A percentile compares a stretch with the other conserved stretches of the same genome.
Evolutionary conservation across 2,113 vertebrate genomes (phyloP).

Genomic region (Periophthalmodon schlosseri): DNA sequence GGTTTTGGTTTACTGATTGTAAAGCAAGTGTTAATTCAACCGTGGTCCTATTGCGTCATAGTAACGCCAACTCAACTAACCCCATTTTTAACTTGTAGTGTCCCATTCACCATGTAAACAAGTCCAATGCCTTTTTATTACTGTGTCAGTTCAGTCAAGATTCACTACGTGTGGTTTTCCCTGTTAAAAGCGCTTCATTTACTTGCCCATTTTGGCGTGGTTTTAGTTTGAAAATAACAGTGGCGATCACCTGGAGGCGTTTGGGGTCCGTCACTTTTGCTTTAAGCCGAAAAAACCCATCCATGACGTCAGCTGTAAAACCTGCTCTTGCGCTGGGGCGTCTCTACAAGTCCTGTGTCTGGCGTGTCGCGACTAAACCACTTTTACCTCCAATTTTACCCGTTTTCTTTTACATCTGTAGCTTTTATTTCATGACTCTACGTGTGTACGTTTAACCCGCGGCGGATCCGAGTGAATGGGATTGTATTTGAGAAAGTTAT

Average conservation of each 20-base stretch:
- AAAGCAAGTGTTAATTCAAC: too few species aligned
- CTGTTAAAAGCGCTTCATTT: too few species aligned
- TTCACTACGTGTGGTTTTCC: too few species aligned
- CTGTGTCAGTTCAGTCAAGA: too few species aligned
- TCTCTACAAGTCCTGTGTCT: constrained; percentile 55
- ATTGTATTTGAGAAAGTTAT: constrained; percentile 54
- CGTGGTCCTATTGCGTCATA: too few species aligned
- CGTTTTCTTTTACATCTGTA: constrained; percentile 21
- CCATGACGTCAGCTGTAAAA: constrained; percentile 66
- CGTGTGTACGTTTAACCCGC: neutral
- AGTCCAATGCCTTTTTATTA: too few species aligned
- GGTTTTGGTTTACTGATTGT: too few species aligned
- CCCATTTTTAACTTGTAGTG: too few species aligned
- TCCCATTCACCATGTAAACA: too few species aligned
- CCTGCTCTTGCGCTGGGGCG: constrained; percentile 56
- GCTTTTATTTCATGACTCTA: neutral
- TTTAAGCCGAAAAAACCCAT: constrained; percentile 58
- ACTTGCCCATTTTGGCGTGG: neutral
- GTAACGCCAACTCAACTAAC: too few species aligned
- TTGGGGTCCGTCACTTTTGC: constrained; percentile 43
- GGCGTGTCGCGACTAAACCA: constrained; percentile 43
- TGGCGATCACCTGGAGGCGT: neutral
- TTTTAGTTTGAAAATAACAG: neutral
- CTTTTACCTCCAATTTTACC: constrained; percentile 34
- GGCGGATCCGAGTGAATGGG: constrained; percentile 12